Evolutionary conservation across 2,888 invertebrate genomes (phyloP).

Genomic region (Mythimna ferrago): DNA sequence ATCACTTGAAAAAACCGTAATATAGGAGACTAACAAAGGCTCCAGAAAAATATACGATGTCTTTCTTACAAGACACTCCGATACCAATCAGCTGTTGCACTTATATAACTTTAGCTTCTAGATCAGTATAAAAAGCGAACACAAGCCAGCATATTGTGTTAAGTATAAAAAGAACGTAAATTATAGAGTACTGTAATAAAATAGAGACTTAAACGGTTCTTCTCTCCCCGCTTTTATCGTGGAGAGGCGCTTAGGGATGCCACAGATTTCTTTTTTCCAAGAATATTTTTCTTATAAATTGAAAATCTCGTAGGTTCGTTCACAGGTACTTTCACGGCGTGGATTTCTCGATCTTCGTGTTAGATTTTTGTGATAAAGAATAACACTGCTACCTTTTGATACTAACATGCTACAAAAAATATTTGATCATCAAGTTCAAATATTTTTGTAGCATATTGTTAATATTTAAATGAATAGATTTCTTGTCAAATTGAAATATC

Average conservation of each 20-base stretch:
- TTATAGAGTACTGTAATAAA: slow-evolving; percentile 72
- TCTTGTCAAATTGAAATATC: too few relatives aligned
- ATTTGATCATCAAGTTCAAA: too few relatives aligned
- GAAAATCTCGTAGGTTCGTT: slow-evolving; percentile 32
- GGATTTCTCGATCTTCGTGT: slow-evolving; percentile 24
- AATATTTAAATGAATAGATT: neutral
- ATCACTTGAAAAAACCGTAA: too few relatives aligned
- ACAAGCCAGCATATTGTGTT: slow-evolving; percentile 37
- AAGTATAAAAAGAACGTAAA: slow-evolving; percentile 65
- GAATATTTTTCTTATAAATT: slow-evolving; percentile 59
- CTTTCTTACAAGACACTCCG: neutral
- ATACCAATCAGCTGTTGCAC: slow-evolving; percentile 15
- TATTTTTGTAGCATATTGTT: too few relatives aligned
- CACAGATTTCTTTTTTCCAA: slow-evolving; percentile 29
- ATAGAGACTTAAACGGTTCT: slow-evolving; percentile 76
- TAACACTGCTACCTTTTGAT: neutral
- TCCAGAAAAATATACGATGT: too few relatives aligned
- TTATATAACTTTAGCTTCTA: slow-evolving; percentile 8
- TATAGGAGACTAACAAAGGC: too few relatives aligned
- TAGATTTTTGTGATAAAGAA: slow-evolving; percentile 26
- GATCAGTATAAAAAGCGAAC: slow-evolving; percentile 32
- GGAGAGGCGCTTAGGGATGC: slow-evolving; percentile 67
- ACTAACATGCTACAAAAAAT: too few relatives aligned
- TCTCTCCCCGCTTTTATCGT: slow-evolving; percentile 71
- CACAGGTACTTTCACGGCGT: slow-evolving; percentile 20